Conservation (phyloP, 2,888 invertebrate species). For the Trichacis sp. region DNA sequence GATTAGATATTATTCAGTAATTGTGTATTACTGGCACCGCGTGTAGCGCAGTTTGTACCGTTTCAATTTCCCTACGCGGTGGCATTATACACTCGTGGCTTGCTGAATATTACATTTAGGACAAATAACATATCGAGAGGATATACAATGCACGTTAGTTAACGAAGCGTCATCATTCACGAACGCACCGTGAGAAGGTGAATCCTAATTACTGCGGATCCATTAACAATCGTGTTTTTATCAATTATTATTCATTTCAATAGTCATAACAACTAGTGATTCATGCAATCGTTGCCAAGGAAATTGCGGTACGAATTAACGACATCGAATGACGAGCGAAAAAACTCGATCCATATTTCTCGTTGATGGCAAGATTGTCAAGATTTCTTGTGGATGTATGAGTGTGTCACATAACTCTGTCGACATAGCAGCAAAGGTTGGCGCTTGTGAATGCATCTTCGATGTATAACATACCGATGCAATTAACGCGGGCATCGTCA, state of each 20-base stretch:
- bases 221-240: constrained; percentile 30
- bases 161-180: too few species aligned
- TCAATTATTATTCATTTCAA: constrained; percentile 34
- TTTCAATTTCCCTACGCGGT: constrained; percentile 24
- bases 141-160: constrained; percentile 21
- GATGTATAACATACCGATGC: constrained; percentile 53
- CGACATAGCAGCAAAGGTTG: constrained; percentile 14
- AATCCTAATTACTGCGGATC: constrained; percentile 38
- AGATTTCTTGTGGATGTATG: not conserved
- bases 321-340: too few species aligned
- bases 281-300: constrained; percentile 23
- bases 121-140: constrained; percentile 33
- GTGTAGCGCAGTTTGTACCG: constrained; percentile 36
- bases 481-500: constrained; percentile 61
- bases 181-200: constrained; percentile 30
- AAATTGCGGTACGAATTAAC: too few species aligned
- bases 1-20: constrained; percentile 29
- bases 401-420: constrained; percentile 21
- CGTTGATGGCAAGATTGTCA: not conserved
- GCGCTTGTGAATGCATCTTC: constrained; percentile 45
- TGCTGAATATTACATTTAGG: constrained; percentile 22
- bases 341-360: constrained; percentile 1
- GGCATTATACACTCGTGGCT: constrained; percentile 20
- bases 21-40: constrained; percentile 26
- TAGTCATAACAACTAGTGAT: constrained; percentile 24